phyloP scores from a whole-genome alignment of 1,140 invertebrate genomes.

The Drosophila nigrodunni region DNA sequence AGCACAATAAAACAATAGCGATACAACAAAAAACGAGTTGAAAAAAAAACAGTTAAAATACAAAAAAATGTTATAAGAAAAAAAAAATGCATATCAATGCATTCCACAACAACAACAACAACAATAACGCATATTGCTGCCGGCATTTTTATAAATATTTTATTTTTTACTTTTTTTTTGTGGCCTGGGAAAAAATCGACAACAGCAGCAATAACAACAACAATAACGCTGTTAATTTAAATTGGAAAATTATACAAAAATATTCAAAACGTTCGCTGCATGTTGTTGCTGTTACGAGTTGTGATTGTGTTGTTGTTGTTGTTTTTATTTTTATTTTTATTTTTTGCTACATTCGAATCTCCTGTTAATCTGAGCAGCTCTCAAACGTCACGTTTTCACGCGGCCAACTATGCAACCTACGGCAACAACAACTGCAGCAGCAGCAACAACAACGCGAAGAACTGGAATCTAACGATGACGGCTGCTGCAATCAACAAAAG shows the following conservation, averaged over 20 bases:
- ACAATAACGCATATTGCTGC: conserved; percentile 67
- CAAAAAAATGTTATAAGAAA: conserved; percentile 29
- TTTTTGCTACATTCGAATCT: conserved; percentile 69
- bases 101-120: conserved; percentile 45
- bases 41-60: conserved; percentile 2
- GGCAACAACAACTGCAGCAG: conserved; percentile 52
- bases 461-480: conserved; percentile 55
- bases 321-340: conserved; percentile 4
- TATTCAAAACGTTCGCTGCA: conserved; percentile 73
- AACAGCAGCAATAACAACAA: conserved; percentile 41
- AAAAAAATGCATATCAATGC: conserved; percentile 62
- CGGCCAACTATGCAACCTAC: conserved; percentile 68
- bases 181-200: conserved; percentile 75
- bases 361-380: conserved; percentile 70
- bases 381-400: conserved; percentile 82
- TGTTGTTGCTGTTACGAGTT: conserved; percentile 43
- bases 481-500: conserved; percentile 77
- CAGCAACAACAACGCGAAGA: conserved; percentile 32
- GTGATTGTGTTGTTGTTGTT: conserved; percentile 8
- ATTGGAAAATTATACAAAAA: conserved; percentile 84
- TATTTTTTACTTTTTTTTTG: conserved; percentile 34
- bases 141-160: conserved; percentile 34
- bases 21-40: conserved; percentile 5
- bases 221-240: conserved; percentile 77
- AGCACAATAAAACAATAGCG: conserved; percentile 42